phyloP scores from a whole-genome alignment of 2,888 invertebrate species.

The Zygothrica quintamaculata region DNA sequence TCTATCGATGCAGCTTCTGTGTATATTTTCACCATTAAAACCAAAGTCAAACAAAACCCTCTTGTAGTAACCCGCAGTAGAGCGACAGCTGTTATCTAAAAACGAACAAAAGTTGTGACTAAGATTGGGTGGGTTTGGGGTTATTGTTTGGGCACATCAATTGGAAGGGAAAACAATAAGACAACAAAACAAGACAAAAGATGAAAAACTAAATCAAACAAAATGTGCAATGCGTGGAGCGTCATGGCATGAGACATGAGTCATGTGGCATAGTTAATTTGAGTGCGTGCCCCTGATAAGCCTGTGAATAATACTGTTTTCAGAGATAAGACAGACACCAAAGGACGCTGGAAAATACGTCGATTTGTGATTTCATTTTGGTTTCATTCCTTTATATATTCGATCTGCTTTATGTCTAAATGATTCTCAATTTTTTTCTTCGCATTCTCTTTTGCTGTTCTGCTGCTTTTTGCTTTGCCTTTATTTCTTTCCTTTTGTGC shows the following conservation, averaged over 20 bases:
- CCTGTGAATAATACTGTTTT: slow-evolving; percentile 39
- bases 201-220: slow-evolving; percentile 30
- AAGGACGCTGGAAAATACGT: slow-evolving; percentile 15
- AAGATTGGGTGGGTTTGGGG: too few relatives aligned
- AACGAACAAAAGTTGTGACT: slow-evolving; percentile 25
- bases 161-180: slow-evolving; percentile 30
- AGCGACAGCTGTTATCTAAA: slow-evolving; percentile 37
- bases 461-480: slow-evolving; percentile 53
- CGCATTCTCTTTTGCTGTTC: neutral
- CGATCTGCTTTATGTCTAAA: slow-evolving; percentile 44
- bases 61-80: neutral
- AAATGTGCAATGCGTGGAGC: slow-evolving; percentile 25
- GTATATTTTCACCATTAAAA: slow-evolving; percentile 1
- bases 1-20: slow-evolving; percentile 11
- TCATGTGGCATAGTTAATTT: neutral
- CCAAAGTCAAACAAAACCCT: slow-evolving; percentile 3
- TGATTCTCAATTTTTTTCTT: slow-evolving; percentile 35
- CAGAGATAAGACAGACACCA: slow-evolving; percentile 42
- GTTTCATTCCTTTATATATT: slow-evolving; percentile 58
- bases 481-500: slow-evolving; percentile 32
- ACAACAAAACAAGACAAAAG: slow-evolving; percentile 27
- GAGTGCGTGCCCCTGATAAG: slow-evolving; percentile 50
- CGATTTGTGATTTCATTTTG: slow-evolving; percentile 71
- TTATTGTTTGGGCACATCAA: too few relatives aligned
- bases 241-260: neutral